A percentile compares a stretch with the other conserved stretches of the same genome.
These are phyloP conservation scores for Dendrocincla tyrannina DNA, from an alignment of 2,797 vertebrate genomes.

Conservation along the genomic window DNA sequence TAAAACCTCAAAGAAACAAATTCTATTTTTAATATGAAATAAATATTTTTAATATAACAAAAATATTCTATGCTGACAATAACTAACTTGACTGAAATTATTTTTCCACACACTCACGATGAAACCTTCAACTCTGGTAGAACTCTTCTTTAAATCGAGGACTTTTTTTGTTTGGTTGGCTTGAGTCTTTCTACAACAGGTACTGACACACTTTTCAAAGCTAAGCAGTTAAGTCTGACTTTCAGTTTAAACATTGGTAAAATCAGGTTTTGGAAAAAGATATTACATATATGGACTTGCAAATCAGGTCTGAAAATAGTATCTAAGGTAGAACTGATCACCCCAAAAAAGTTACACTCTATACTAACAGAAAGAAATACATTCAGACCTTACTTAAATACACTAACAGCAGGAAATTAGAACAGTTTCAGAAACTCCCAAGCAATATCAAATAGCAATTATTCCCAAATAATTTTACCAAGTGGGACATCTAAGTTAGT, in stretches of 20 bases:
- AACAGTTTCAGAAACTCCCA: background rate
- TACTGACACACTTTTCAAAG: background rate
- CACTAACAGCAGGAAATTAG: background rate
- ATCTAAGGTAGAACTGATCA: background rate
- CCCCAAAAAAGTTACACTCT: background rate
- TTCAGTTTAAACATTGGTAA: background rate
- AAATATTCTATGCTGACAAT: background rate
- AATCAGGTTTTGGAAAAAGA: background rate
- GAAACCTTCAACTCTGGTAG: background rate
- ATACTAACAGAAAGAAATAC: background rate
- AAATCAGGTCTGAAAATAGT: background rate
- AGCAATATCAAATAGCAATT: background rate
- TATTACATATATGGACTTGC: background rate
- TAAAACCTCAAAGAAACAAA: background rate
- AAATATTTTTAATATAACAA: background rate
- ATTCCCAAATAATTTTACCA: background rate
- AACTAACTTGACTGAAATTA: background rate
- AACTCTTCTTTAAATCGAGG: background rate
- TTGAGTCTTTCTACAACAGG: background rate
- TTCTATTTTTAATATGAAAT: background rate
- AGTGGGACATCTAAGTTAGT: background rate
- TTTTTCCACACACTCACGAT: background rate
- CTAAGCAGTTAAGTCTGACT: background rate
- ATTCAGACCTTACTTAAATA: background rate
- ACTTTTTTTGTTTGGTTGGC: fast-evolving